Conservation (phyloP, 2,888 invertebrate species). For the Rotaria socialis region DNA sequence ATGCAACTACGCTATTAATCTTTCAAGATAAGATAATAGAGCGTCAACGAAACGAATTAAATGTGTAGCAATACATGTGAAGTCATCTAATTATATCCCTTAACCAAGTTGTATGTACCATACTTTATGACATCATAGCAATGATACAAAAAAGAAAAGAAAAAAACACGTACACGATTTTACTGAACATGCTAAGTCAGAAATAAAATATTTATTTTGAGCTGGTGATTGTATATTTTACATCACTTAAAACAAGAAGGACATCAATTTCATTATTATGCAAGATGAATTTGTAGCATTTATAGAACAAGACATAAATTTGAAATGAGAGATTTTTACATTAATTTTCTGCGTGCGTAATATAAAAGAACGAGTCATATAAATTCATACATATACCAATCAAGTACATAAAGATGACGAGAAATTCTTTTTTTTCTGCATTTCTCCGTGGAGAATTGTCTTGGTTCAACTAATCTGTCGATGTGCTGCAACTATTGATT, state of each 20-base stretch:
- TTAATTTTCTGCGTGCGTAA: neutral
- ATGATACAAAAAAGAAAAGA: no score
- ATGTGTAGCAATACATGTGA: no score
- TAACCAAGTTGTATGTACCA: no score
- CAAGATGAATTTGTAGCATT: neutral
- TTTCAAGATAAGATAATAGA: neutral
- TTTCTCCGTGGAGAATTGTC: neutral
- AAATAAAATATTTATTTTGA: neutral
- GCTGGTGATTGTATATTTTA: neutral
- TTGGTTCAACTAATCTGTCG: neutral
- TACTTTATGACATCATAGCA: no score
- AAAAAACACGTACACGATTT: no score
- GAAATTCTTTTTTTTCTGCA: neutral
- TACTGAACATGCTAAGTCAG: neutral
- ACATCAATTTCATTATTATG: neutral
- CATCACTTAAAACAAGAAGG: neutral
- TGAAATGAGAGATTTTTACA: constrained; percentile 8
- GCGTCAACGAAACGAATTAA: no score
- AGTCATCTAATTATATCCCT: no score
- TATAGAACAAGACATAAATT: neutral
- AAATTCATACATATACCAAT: neutral
- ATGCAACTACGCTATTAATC: neutral
- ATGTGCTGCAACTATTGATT: neutral
- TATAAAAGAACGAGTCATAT: neutral
- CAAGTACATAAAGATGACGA: neutral